phyloP scores from a whole-genome alignment of 1,140 invertebrate species.

The Melanaphis sacchari region DNA sequence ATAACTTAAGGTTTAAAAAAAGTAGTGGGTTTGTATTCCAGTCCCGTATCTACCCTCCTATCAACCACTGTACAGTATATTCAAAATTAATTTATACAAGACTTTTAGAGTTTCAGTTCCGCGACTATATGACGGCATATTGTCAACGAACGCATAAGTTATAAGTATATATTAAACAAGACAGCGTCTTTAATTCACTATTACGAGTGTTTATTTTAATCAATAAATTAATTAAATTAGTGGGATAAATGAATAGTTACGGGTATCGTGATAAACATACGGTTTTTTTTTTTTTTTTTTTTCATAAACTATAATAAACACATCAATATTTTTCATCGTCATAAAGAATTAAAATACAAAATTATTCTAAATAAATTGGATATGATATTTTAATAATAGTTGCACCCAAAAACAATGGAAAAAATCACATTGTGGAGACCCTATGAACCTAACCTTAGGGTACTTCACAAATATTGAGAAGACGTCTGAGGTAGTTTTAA shows the following conservation, averaged over 20 bases:
- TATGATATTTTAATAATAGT: too few species aligned
- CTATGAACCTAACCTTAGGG: too few species aligned
- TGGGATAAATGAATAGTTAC: background rate
- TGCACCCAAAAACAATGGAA: too few species aligned
- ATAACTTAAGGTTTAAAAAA: background rate
- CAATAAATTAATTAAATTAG: background rate
- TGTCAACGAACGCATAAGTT: background rate
- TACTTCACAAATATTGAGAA: too few species aligned
- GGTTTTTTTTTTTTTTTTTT: background rate
- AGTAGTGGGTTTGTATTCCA: background rate
- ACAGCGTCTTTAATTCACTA: background rate
- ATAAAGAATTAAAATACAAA: background rate
- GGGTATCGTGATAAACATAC: background rate
- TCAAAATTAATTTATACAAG: background rate
- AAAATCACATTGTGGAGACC: too few species aligned
- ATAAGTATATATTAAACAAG: background rate
- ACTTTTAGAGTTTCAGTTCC: background rate
- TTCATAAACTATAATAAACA: background rate
- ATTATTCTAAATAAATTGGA: too few species aligned
- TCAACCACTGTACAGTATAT: background rate
- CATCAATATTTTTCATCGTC: background rate
- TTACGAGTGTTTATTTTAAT: too few species aligned
- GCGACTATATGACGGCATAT: background rate
- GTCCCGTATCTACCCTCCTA: background rate
- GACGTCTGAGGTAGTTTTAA: too few species aligned